These are phyloP conservation scores for Macrophya alboannulata DNA, from an alignment of 2,888 invertebrate species.

Conservation along the genomic window DNA sequence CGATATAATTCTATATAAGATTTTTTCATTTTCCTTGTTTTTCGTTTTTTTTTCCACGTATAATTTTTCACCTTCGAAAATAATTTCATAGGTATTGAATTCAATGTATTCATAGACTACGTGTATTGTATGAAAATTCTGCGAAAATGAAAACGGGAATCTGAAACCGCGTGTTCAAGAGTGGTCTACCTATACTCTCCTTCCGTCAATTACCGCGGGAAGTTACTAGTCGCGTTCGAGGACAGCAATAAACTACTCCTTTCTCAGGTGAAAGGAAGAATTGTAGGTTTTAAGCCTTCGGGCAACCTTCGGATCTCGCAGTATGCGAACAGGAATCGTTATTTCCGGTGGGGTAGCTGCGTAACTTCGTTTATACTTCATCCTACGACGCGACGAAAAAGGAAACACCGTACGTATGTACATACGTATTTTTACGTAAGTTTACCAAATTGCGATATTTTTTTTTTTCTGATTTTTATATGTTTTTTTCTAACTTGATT, in stretches of 20 bases:
- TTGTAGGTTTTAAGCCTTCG: conserved; percentile 25
- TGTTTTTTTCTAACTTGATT: not conserved
- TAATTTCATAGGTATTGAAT: not conserved
- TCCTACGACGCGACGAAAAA: not conserved
- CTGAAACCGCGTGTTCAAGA: not conserved
- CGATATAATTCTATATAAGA: not conserved
- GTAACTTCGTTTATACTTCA: conserved; percentile 2
- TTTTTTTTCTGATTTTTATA: too few species aligned
- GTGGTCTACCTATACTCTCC: not conserved
- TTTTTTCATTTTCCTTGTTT: not conserved
- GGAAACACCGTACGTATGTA: not conserved
- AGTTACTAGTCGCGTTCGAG: conserved; percentile 13
- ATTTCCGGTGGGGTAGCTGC: conserved; percentile 44
- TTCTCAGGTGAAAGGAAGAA: conserved; percentile 42
- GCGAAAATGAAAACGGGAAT: not conserved
- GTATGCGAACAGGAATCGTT: conserved; percentile 40
- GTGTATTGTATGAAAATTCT: not conserved
- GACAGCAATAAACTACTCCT: not conserved
- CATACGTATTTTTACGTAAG: not conserved
- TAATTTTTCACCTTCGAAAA: not conserved
- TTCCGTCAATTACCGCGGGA: not conserved
- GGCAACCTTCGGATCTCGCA: conserved; percentile 22
- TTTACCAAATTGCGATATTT: too few species aligned
- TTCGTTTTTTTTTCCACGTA: not conserved
- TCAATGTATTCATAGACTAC: too few species aligned